Evolutionary conservation across 2,797 vertebrate species (phyloP).

Genomic region (Arremon brunneinucha): DNA sequence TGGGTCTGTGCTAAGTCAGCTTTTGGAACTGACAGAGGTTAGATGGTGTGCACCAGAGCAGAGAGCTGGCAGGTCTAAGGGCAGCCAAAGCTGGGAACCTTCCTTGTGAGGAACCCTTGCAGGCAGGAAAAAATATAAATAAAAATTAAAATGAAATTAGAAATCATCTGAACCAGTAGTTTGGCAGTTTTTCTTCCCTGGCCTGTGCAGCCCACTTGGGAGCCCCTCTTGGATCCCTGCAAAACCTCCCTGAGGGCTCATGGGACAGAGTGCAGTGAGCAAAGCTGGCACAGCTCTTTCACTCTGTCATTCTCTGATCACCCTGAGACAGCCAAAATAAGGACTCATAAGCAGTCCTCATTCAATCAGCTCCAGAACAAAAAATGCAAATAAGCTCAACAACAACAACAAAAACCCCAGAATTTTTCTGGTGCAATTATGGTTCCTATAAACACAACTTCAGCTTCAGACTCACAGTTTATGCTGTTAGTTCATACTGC

Average conservation of each 20-base stretch:
- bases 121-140: not conserved
- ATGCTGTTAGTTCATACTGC: not conserved
- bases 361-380: conserved; percentile 3
- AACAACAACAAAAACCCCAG: not conserved
- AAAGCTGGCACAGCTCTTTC: conserved; percentile 1
- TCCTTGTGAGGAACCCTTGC: not conserved
- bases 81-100: not conserved
- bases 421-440: conserved; percentile 15
- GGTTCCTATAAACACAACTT: not conserved
- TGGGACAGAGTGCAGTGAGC: not conserved
- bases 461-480: not conserved
- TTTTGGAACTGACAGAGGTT: not conserved
- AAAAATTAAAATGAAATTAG: not conserved
- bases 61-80: not conserved
- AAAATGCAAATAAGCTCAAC: conserved; percentile 31
- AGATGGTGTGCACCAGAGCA: not conserved
- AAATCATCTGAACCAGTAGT: not conserved
- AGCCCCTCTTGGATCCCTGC: not conserved
- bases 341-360: not conserved
- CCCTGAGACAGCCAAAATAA: not conserved
- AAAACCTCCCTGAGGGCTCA: not conserved
- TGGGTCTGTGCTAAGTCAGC: not conserved
- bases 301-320: conserved; percentile 12
- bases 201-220: not conserved
- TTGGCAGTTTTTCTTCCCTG: not conserved